Conservation (phyloP, 30 jellyfish, hydroid and myxozoan genomes). For the Hydra vulgaris region DNA sequence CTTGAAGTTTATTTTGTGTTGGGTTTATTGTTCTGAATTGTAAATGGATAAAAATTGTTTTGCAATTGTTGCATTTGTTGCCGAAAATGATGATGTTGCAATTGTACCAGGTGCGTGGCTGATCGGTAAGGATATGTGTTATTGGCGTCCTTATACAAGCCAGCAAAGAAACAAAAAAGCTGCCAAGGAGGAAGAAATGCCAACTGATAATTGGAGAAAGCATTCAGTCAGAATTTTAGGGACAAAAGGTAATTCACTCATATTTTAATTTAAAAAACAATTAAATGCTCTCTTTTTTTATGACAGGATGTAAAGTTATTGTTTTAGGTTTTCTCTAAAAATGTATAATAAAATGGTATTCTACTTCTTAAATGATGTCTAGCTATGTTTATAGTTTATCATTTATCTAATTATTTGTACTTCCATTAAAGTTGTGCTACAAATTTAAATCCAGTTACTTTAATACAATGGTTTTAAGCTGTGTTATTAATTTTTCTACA, state of each 20-base stretch:
- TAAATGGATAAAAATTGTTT: neutral
- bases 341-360: neutral
- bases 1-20: neutral
- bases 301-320: neutral
- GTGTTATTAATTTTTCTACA: neutral
- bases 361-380: neutral
- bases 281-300: too few species aligned
- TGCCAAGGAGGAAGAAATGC: neutral
- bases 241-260: neutral
- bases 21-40: neutral
- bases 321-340: neutral
- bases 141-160: neutral
- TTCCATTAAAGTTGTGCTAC: neutral
- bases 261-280: too few species aligned
- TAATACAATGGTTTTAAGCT: neutral
- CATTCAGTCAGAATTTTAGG: neutral
- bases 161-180: neutral
- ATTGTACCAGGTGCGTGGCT: neutral
- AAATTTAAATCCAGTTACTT: neutral
- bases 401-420: neutral
- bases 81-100: neutral
- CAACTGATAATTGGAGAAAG: neutral
- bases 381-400: neutral
- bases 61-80: neutral
- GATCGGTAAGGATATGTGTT: neutral